Base-by-base conservation (phyloP, 2,113 vertebrate genomes). In the Petroica traversi region DNA sequence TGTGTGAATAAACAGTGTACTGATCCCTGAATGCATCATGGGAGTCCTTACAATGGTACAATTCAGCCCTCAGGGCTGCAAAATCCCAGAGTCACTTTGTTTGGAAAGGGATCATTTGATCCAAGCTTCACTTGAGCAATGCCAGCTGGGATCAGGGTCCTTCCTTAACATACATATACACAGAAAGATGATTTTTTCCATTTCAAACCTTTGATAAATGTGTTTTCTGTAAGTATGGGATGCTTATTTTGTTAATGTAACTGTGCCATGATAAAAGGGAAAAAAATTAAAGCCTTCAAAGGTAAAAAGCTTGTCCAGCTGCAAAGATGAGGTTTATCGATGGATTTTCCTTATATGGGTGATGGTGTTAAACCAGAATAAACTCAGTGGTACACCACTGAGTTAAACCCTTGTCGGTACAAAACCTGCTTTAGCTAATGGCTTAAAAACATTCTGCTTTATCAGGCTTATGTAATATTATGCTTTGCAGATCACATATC, bases 381-480 rank as follows among this genome's bases (percentile, higher is more conserved):
- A 93, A 85, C 14, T 73, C 3, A 2, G 45, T 55, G 36, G n/a
- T 68, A 36, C 12, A 78, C 25, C n/a, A n/a, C 45, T 68, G 45
- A 78, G 19, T 87, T 87, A 94, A 94, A 55, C 19, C 24, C 14
- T 28, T 6, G 2, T 64, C 0, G 0, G 49, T 72, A 75, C 46
- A 93, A 94, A 95, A 68, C 43, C 58, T 66, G 26, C 41, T 92
- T 85, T 61, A 23, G 34, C 6, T 91, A 87, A 87, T 85, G 81
- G 54, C 58, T 95, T 88, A 75, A 67, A 95, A 89, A 24, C 49
- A 82, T 75, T 92, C 34, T 87, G 85, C 84, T 89, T 86, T 91
- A 85, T 85, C 82, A 89, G 89, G 57, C 87, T 92, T 96, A 89
- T 1, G 9, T 79, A 95, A 91, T 88, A 76, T 24, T 89, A 19